phyloP scores from a whole-genome alignment of 1,140 invertebrate genomes.

The Drosophila eugracilis region DNA sequence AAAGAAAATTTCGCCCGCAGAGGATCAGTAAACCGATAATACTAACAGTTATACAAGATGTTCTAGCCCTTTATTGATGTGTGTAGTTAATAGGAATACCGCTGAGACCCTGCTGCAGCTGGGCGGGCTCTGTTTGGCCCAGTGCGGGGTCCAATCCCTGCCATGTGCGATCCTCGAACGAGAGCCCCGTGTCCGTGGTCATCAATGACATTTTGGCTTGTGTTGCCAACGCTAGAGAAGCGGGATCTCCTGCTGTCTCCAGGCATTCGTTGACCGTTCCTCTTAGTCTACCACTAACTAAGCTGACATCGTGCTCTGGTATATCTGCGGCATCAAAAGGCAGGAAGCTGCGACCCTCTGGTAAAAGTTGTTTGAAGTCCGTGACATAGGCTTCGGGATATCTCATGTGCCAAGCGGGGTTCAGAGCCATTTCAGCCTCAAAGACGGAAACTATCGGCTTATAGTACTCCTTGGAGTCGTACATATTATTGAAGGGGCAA shows the following conservation, averaged over 20 bases:
- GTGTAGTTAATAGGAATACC: slow-evolving; percentile 87
- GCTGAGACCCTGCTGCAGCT: slow-evolving; percentile 87
- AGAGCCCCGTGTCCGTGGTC: slow-evolving; percentile 87
- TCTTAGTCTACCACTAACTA: slow-evolving; percentile 89
- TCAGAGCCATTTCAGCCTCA: slow-evolving; percentile 96
- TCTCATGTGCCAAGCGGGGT: slow-evolving; percentile 87
- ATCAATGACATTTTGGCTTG: slow-evolving; percentile 85
- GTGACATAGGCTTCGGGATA: slow-evolving; percentile 88
- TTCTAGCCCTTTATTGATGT: slow-evolving; percentile 73
- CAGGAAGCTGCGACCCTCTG: slow-evolving; percentile 87
- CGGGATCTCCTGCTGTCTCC: slow-evolving; percentile 62
- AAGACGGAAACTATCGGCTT: slow-evolving; percentile 96
- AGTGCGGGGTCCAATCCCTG: slow-evolving; percentile 90
- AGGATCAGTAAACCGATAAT: slow-evolving; percentile 71
- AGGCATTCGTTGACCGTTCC: slow-evolving; percentile 50
- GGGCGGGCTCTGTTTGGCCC: slow-evolving; percentile 88
- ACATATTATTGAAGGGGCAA: slow-evolving; percentile 94
- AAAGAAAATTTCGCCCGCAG: slow-evolving; percentile 55
- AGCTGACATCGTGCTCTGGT: slow-evolving; percentile 87
- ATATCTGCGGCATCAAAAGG: slow-evolving; percentile 86
- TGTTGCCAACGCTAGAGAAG: slow-evolving; percentile 76
- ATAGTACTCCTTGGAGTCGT: slow-evolving; percentile 94
- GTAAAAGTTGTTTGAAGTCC: slow-evolving; percentile 91
- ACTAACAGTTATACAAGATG: slow-evolving; percentile 33
- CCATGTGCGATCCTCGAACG: slow-evolving; percentile 89